Conservation (phyloP, 2,888 invertebrate genomes). For the Rhaphigaster nebulosa region DNA sequence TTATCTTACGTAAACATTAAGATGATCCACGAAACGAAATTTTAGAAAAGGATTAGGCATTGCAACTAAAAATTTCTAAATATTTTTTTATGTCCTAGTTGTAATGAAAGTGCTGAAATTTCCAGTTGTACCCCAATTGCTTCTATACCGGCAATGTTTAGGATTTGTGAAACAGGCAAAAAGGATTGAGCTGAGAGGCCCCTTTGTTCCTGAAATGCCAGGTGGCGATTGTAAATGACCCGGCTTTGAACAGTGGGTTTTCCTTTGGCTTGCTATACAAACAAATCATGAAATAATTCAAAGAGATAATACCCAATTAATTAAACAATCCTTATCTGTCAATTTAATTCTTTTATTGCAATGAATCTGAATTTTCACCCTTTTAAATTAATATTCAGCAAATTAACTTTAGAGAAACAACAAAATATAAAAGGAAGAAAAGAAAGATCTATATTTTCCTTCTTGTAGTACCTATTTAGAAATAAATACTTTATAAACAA, state of each 20-base stretch:
- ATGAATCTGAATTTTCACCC: not conserved
- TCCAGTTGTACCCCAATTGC: not conserved
- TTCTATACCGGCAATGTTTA: not conserved
- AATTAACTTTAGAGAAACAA: not conserved
- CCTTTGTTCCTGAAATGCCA: conserved; percentile 15
- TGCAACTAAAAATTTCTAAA: not conserved
- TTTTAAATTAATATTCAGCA: not conserved
- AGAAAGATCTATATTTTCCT: too few species aligned
- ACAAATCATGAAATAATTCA: not conserved
- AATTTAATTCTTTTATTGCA: not conserved
- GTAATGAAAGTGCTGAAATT: not conserved
- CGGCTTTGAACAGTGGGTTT: not conserved
- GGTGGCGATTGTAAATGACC: not conserved
- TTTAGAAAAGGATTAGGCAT: not conserved
- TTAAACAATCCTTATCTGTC: not conserved
- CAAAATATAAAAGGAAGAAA: not conserved
- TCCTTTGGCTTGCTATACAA: not conserved
- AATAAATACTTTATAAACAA: too few species aligned
- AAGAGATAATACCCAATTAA: not conserved
- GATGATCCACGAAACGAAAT: not conserved
- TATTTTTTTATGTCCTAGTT: not conserved
- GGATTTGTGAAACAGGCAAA: not conserved
- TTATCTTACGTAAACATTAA: too few species aligned
- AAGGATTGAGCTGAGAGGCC: not conserved
- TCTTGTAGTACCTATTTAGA: not conserved